Evolutionary conservation across 2,797 vertebrate genomes (phyloP), one percentile per base, ranked within the genome.

Genomic region (Botia kubotai): DNA sequence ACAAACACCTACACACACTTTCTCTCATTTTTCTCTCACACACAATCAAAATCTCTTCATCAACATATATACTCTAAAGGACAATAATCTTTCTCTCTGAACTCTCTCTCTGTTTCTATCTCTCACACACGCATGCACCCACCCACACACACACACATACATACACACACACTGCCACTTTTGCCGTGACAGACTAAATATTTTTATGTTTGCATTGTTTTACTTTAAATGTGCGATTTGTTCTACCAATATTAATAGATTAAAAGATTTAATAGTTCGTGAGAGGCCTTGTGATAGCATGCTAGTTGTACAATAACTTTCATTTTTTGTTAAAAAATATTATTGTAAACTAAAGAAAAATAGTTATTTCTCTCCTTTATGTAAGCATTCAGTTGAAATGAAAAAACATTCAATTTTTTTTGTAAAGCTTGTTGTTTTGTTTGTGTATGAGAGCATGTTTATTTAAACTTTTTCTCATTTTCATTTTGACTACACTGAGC

Each of bases 401-500:
- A 39, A 6, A 39, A 39, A 6, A 39, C 36, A 46, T 46, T 46
- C 43, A 10, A 8, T 11, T 10, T 46, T 46, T 26, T 10, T 39
- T 39, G 7, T 39, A 11, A 46, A 46, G 58, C n/a, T 62, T 62
- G 11, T 26, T 62, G 12, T 23, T 62, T 23, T 60, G 23, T 29
- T 7, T 19, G 52, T 29, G 19, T 26, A 3, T 46, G 36, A 39
- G 19, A 26, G 50, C 0, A 46, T 68, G 19, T 67, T 69, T 69
- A 57, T 58, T 77, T 46, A 43, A 26, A 16, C 57, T 19, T 33
- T 55, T n/a, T 69, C 39, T 66, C 66, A 77, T 77, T 77, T 77
- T 77, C 66, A 48, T 6, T 77, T 50, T 77, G 66, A 77, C 36
- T 58, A 70, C 53, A 53, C 55, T 72, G 14, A 72, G 58, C 69